phyloP scores from a whole-genome alignment of 2,113 vertebrate genomes.

The Rana temporaria region DNA sequence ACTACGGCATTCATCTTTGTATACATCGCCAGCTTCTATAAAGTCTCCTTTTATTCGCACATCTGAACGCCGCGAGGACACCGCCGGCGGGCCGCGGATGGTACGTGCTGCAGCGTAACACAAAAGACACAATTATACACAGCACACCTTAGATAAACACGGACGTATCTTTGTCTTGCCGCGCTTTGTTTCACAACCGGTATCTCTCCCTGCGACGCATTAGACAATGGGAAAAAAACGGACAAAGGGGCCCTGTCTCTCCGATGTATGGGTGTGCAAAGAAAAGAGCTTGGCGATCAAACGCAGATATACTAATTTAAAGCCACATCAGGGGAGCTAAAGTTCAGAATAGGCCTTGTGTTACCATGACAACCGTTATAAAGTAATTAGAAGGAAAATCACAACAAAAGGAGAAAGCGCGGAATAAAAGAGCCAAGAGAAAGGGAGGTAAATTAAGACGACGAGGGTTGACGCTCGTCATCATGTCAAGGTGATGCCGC shows the following conservation, averaged over 20 bases:
- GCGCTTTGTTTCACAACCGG: slow-evolving; percentile 20
- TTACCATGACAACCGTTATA: slow-evolving; percentile 50
- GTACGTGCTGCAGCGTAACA: not conserved
- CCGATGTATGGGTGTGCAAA: not conserved
- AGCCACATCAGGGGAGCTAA: slow-evolving; percentile 39
- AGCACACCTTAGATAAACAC: not conserved
- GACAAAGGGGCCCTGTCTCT: slow-evolving; percentile 9
- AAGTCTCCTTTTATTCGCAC: not conserved
- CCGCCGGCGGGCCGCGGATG: not conserved
- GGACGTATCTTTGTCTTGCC: slow-evolving; percentile 2
- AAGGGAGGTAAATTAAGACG: slow-evolving; percentile 41
- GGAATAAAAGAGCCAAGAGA: slow-evolving; percentile 32
- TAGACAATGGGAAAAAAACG: not conserved
- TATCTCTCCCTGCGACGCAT: not conserved
- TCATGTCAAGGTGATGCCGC: slow-evolving; percentile 7
- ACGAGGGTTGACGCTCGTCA: not conserved
- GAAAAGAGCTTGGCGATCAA: slow-evolving; percentile 14
- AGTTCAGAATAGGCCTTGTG: slow-evolving; percentile 1
- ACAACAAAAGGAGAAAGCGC: slow-evolving; percentile 37
- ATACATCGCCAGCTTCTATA: too few relatives aligned
- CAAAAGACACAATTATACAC: not conserved
- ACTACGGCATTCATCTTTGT: too few relatives aligned
- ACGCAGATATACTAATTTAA: slow-evolving; percentile 43
- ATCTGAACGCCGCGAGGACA: not conserved
- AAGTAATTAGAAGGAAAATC: slow-evolving; percentile 43